Percentiles rank a stretch among this genome's conserved stretches.
Evolutionary conservation across 2,113 vertebrate species (phyloP).

Genomic region (Natator depressus): DNA sequence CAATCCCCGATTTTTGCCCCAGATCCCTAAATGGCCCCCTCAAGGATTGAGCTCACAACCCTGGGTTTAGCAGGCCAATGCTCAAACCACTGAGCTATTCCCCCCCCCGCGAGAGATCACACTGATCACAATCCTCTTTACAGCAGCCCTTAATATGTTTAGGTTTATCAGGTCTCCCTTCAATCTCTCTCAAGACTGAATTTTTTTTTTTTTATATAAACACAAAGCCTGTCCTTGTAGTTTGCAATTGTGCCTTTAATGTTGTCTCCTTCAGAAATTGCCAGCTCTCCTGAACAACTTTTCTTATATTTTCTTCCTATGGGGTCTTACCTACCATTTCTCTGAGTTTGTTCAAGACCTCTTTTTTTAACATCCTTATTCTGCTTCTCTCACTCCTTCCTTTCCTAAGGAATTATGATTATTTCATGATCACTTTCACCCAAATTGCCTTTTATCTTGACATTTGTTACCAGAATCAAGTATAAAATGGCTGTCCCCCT

Average conservation of each 20-base stretch:
- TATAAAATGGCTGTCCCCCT: background rate
- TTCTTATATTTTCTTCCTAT: background rate
- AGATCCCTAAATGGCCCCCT: no score
- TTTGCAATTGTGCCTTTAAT: background rate
- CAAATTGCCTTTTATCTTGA: background rate
- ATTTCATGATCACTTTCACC: background rate
- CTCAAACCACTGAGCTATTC: no score
- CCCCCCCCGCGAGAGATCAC: no score
- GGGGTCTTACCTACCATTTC: background rate
- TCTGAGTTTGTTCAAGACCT: background rate
- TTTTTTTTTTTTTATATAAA: no score
- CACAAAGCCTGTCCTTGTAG: background rate
- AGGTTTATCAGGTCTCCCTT: no score
- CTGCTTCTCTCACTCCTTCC: background rate
- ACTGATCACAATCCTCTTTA: no score
- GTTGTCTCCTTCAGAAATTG: background rate
- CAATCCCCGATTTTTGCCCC: no score
- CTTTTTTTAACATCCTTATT: background rate
- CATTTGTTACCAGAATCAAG: background rate
- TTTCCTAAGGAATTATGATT: background rate
- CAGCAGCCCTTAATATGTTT: no score
- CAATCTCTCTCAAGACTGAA: no score
- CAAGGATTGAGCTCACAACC: no score
- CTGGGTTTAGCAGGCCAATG: no score
- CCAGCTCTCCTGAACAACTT: background rate